phyloP scores from a whole-genome alignment of 2,113 vertebrate species.

The Aspidoscelis tigris region DNA sequence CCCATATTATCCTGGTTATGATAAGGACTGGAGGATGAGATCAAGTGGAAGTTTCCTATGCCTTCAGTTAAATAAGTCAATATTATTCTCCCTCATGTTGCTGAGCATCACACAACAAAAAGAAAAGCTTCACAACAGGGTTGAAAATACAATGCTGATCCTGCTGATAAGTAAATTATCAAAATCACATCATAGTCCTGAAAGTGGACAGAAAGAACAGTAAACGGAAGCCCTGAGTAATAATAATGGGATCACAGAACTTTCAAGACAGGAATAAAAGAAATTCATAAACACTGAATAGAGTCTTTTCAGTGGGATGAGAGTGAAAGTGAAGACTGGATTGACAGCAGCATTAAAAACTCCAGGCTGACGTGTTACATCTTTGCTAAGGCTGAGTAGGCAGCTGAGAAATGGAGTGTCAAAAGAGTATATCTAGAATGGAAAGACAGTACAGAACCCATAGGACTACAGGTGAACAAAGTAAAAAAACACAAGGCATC shows the following conservation, averaged over 20 bases:
- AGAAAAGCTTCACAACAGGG: background rate
- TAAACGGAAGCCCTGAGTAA: background rate
- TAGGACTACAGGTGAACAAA: background rate
- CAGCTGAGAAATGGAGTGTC: background rate
- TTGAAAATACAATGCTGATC: background rate
- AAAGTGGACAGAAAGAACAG: background rate
- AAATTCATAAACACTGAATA: background rate
- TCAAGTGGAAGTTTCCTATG: background rate
- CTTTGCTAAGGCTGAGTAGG: no score
- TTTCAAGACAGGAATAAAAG: background rate
- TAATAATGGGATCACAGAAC: background rate
- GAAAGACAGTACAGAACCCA: no score
- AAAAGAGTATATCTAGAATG: background rate
- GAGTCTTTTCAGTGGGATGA: background rate
- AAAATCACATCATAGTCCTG: background rate
- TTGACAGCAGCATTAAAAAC: no score
- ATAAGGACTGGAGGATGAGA: background rate
- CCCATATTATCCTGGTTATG: background rate
- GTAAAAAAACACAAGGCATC: background rate
- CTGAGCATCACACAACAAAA: background rate
- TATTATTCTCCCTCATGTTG: background rate
- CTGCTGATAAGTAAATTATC: background rate
- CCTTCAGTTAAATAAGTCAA: background rate
- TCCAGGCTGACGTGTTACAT: no score
- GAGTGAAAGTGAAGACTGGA: no score